These are phyloP conservation scores for Epiblema foenella DNA, from an alignment of 2,888 invertebrate species.

Conservation along the genomic window DNA sequence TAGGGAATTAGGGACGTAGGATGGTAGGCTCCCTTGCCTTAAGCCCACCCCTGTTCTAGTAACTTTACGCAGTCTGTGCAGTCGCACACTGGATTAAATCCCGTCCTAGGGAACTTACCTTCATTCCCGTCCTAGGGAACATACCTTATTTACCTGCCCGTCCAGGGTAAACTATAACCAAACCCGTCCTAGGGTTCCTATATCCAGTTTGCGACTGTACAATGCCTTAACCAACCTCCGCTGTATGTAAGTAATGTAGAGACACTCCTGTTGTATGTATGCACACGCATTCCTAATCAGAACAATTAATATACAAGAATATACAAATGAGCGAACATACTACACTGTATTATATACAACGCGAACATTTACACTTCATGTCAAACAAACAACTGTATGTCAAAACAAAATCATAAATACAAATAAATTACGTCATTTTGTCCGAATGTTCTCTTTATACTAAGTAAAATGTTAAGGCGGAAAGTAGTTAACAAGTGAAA, in stretches of 20 bases:
- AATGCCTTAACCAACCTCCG: no score
- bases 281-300: background rate
- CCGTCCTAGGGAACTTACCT: no score
- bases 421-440: constrained; percentile 40
- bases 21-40: no score
- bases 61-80: no score
- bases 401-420: constrained; percentile 46
- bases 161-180: no score
- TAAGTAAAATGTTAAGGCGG: constrained; percentile 8
- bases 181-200: no score
- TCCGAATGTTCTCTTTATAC: constrained; percentile 13
- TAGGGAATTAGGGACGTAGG: no score
- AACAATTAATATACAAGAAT: background rate
- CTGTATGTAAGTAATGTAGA: background rate
- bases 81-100: no score
- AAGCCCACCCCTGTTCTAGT: no score
- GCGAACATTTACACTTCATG: constrained; percentile 34
- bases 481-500: constrained; percentile 17
- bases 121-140: no score
- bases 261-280: background rate
- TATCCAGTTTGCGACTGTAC: no score
- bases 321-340: background rate
- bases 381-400: background rate
- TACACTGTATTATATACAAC: constrained; percentile 15
- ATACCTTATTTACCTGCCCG: no score